Evolutionary conservation across 2,113 vertebrate genomes (phyloP).

Genomic region (Actinemys pallida): DNA sequence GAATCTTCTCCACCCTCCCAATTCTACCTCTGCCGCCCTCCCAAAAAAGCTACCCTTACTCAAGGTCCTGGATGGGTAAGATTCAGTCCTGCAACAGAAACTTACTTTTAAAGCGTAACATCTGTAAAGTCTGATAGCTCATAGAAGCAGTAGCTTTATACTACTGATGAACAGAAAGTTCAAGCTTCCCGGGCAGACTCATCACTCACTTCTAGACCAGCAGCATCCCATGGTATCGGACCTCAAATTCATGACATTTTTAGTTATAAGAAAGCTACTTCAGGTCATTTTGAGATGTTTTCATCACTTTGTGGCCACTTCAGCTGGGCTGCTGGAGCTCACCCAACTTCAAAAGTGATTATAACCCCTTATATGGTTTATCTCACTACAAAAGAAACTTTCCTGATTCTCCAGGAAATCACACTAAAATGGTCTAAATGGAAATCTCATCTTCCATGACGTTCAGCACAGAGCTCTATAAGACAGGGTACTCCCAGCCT

Average conservation of each 20-base stretch:
- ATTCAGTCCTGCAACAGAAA: background rate
- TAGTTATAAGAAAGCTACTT: background rate
- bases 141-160: background rate
- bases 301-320: background rate
- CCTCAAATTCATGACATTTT: background rate
- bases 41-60: background rate
- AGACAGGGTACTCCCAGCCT: background rate
- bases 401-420: background rate
- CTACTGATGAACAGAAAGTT: background rate
- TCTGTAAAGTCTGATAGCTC: background rate
- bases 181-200: background rate
- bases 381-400: background rate
- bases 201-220: background rate
- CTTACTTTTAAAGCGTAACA: background rate
- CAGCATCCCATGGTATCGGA: background rate
- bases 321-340: background rate
- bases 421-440: background rate
- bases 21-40: background rate
- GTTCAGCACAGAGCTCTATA: background rate
- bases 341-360: background rate
- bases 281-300: background rate
- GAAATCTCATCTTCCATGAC: background rate
- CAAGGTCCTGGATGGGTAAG: background rate
- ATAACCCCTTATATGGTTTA: background rate
- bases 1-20: background rate